Base-by-base conservation (phyloP, 2,113 vertebrate genomes). In the Malurus cyaneus region DNA sequence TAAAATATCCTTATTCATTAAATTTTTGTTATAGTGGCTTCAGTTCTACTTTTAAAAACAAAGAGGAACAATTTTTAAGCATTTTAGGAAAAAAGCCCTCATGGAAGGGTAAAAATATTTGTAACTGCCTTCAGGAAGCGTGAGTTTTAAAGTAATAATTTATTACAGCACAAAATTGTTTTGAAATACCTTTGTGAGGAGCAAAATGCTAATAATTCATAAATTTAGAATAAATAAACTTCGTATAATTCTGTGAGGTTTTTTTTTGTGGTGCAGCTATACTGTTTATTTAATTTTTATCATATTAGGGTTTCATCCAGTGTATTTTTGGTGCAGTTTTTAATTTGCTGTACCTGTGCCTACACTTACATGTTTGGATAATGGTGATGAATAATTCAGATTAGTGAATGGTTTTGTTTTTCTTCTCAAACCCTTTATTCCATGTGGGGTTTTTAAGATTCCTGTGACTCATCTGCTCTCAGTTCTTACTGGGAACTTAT, bases 1-100 rank as follows among this genome's bases (percentile, higher is more conserved):
- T 10, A 0, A 56, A 67, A 52, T 13, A 42, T 0, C 11, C 9
- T 60, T 23, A 3, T 42, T 44, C 2, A 5, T n/a, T 23, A 9
- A 6, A 7, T 24, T 53, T 15, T 16, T 8, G 7, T 32, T 34
- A 31, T n/a, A 12, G 46, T 41, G 36, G n/a, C 12, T 87, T 84
- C 42, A 46, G 16, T 34, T 62, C 50, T 83, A 46, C 2, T 83
- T 86, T 71, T 64, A 41, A 74, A 81, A 82, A 23, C 17, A 59
- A 44, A 56, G 36, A 41, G 16, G 15, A 52, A 41, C 66, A 23
- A 11, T 0, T 6, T 25, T 29, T 6, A 13, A 67, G 14, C 9
- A 8, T 20, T 81, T 11, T 50, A n/a, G 59, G 29, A 2, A 36
- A 54, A 73, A 54, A 87, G 3, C 5, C n/a, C 20, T 47, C 26